Evolutionary conservation across 1,140 invertebrate genomes (phyloP).

Genomic region (Matsumurasca onukii): DNA sequence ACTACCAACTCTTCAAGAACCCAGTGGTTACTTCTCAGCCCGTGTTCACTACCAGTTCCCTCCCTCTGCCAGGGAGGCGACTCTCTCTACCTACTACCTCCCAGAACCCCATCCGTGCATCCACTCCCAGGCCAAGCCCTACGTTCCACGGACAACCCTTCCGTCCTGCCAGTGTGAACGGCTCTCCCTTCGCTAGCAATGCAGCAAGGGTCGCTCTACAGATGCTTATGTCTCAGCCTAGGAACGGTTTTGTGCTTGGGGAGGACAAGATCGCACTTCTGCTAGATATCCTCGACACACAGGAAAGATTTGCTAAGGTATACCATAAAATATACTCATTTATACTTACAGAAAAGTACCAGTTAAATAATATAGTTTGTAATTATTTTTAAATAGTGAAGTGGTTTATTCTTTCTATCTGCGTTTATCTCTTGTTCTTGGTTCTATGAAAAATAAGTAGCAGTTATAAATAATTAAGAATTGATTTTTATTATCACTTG

Average conservation of each 20-base stretch:
- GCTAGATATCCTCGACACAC: constrained; percentile 76
- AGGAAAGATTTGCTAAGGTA: constrained; percentile 78
- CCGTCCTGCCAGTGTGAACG: constrained; percentile 52
- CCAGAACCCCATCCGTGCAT: constrained; percentile 39
- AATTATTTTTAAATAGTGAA: too few relatives aligned
- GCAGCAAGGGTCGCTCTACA: constrained; percentile 62
- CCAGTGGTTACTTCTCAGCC: constrained; percentile 55
- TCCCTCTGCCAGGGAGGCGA: constrained; percentile 40
- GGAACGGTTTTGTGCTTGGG: constrained; percentile 71
- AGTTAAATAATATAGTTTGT: too few relatives aligned
- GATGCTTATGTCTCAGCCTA: constrained; percentile 62
- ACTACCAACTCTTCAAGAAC: constrained; percentile 60
- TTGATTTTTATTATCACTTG: too few relatives aligned
- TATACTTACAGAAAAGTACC: too few relatives aligned
- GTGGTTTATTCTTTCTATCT: too few relatives aligned
- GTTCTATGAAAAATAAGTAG: too few relatives aligned
- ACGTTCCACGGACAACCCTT: constrained; percentile 63
- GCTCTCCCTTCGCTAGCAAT: constrained; percentile 46
- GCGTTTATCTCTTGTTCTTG: too few relatives aligned
- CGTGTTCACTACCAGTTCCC: constrained; percentile 41
- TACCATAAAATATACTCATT: too few relatives aligned
- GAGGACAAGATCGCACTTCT: constrained; percentile 75
- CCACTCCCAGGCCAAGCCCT: constrained; percentile 56
- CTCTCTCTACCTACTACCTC: constrained; percentile 49
- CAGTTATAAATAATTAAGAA: too few relatives aligned